Conservation (phyloP, 2,888 invertebrate species). For the Synanthedon andrenaeformis region DNA sequence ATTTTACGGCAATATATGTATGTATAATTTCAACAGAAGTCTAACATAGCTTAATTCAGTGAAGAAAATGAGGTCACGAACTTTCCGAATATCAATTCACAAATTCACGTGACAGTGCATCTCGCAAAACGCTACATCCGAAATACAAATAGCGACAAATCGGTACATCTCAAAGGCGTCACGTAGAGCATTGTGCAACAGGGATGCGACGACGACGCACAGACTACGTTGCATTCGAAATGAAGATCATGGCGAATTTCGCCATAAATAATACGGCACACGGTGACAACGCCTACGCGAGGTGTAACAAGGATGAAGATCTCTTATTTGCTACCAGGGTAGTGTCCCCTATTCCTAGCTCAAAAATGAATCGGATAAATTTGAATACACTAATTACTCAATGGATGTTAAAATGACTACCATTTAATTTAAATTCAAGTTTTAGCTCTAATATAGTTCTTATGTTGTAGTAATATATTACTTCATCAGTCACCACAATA, state of each 20-base stretch:
- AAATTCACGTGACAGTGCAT: neutral
- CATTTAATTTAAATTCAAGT: too few species aligned
- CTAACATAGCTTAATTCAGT: too few species aligned
- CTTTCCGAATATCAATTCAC: neutral
- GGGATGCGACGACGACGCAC: constrained; percentile 24
- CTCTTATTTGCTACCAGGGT: too few species aligned
- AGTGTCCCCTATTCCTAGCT: too few species aligned
- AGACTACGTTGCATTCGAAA: constrained; percentile 21
- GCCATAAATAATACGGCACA: constrained; percentile 14
- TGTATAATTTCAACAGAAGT: too few species aligned
- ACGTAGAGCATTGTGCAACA: constrained; percentile 29
- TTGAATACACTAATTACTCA: too few species aligned
- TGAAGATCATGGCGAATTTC: constrained; percentile 8
- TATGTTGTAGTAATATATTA: too few species aligned
- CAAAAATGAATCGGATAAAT: too few species aligned
- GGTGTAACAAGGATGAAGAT: constrained; percentile 11
- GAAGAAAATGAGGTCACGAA: neutral
- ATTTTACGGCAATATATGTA: too few species aligned
- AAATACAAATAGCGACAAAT: constrained; percentile 16
- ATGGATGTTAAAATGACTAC: too few species aligned
- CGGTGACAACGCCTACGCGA: constrained; percentile 9
- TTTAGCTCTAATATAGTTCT: too few species aligned
- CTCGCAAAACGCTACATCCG: neutral
- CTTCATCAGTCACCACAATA: too few species aligned
- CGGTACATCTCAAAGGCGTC: constrained; percentile 36